Base-by-base conservation (phyloP, 2,113 vertebrate species). In the Pollimyrus isidori region DNA sequence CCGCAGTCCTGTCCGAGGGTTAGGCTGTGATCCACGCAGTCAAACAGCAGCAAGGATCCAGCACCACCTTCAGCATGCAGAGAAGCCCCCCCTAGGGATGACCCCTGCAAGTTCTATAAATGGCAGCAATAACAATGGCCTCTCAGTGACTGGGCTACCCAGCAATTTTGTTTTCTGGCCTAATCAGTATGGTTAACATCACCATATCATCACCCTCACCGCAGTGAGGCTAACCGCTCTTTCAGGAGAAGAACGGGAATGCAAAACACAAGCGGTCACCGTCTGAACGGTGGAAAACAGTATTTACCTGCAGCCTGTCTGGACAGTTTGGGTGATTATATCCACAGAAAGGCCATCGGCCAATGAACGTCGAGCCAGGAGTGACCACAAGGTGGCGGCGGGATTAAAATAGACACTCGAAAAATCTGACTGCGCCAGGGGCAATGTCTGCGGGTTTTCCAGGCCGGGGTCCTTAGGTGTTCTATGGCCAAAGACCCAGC, bases 231-330 rank as follows among this genome's bases (percentile, higher is more conserved):
- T n/a, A 52, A 80, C 65, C 11, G 17, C 50, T 30, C n/a, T 49
- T 48, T n/a, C 62, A 1, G 86, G 39, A 0, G 30, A 4, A 42
- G 23, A 73, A 73, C 42, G 73, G 46, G 15, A 19, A 80, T 2
- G 21, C 17, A 46, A 7, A 46, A 48, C 15, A 69, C 7, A 88
- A 26, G 9, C 52, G 7, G 45, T 84, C 45, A n/a, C 39, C 49
- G 4, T 56, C 83, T 53, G n/a, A 56, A 35, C 49, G 0, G 49
- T 23, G 50, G 23, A 73, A 88, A 69, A 48, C 46, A 17, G 42
- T 53, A 88, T 89, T 89, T 89, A 89, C 89, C 89, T 69, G 65
- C 45, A 30, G 84, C 89, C 89, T 86, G 45, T 49, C 84, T 87
- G 49, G 49, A 87, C 10, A 13, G 50, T 26, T n/a, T 50, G 45